Base-by-base conservation (phyloP, 2,797 vertebrate genomes). In the Geotrypetes seraphini region DNA sequence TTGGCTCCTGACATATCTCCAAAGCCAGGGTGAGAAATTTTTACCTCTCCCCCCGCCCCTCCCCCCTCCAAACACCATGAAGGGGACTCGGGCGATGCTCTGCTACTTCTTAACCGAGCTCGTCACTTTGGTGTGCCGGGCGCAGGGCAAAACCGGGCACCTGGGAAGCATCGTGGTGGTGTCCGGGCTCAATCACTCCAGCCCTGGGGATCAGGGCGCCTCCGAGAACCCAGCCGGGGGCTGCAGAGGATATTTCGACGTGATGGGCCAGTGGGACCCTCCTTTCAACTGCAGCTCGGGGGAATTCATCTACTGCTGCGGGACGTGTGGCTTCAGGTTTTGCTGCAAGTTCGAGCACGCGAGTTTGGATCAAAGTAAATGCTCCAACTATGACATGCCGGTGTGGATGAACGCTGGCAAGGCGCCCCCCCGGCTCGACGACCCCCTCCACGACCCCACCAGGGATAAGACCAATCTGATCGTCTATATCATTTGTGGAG, bases 261-360 rank as follows among this genome's bases (percentile, higher is more conserved):
- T 98, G 66, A 98, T 98, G 95, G 95, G 95, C 58, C 95, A 98
- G 75, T 98, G 89, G 89, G 95, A 98, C 74, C 90, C 91, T 40
- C 83, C 90, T 64, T 97, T 97, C 68, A 78, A 85, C 65, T 97
- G 94, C 85, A 90, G 89, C 57, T 93, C 93, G 10, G 88, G 88
- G 48, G 84, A 85, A 62, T 97, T 95, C 71, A 83, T 96, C 50
- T 97, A 87, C 74, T 97, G 94, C 80, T 97, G 94, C 62, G 94
- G 94, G 82, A 97, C 94, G 85, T 97, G 94, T 85, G 94, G 93
- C 84, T 97, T 97, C 83, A 86, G 93, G 52, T 97, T 95, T 80
- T 97, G 94, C 81, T 97, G 94, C 78, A 87, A 90, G 48, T 90
- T 84, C 76, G 90, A 85, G 57, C 81, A 85, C 68, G 88, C 91